A percentile compares a stretch with the other conserved stretches of the same genome.
Conservation (phyloP, 2,888 invertebrate species). For the Colostygia pectinataria region DNA sequence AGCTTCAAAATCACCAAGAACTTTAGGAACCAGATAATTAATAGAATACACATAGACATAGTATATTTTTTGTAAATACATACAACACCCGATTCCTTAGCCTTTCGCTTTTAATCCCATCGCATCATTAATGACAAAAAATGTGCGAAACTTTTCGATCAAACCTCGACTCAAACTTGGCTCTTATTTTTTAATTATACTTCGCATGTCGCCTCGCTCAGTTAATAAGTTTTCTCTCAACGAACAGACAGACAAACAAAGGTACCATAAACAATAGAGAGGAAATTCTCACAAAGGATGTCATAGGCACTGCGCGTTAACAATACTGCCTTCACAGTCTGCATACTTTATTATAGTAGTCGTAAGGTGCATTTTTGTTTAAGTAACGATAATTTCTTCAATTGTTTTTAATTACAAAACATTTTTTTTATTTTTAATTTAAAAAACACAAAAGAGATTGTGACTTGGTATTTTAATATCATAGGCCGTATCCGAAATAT, state of each 20-base stretch:
- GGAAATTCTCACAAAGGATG: constrained; percentile 54
- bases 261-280: constrained; percentile 50
- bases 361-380: constrained; percentile 32
- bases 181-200: constrained; percentile 54
- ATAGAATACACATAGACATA: too few relatives aligned
- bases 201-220: constrained; percentile 41
- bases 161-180: constrained; percentile 8
- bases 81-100: too few relatives aligned
- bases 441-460: constrained; percentile 56
- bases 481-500: too few relatives aligned
- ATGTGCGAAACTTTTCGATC: not conserved
- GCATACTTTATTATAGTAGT: constrained; percentile 23
- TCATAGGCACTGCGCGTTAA: constrained; percentile 48
- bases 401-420: constrained; percentile 37
- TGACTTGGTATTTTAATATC: constrained; percentile 43
- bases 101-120: too few relatives aligned
- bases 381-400: constrained; percentile 11
- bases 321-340: constrained; percentile 22
- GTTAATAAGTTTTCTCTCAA: constrained; percentile 50
- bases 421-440: too few relatives aligned
- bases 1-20: too few relatives aligned
- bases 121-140: too few relatives aligned
- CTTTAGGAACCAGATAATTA: too few relatives aligned
- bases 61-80: too few relatives aligned
- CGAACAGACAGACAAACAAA: constrained; percentile 54